Conservation (phyloP, 1,140 invertebrate genomes). For the Chionoecetes opilio region DNA sequence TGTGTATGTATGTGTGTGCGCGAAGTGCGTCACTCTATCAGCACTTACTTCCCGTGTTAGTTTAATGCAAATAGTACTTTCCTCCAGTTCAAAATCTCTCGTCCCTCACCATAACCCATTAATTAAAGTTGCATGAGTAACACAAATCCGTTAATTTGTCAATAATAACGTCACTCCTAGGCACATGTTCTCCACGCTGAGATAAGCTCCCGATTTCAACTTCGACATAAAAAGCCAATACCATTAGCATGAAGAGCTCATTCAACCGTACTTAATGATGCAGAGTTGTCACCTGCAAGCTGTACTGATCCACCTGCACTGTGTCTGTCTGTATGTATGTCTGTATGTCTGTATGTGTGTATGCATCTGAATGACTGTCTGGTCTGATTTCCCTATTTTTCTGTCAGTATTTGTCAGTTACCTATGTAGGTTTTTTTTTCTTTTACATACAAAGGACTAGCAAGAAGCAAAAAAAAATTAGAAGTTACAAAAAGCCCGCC, state of each 20-base stretch:
- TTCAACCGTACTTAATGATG: background rate
- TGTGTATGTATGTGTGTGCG: no score
- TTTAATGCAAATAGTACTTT: no score
- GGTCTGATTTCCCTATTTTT: no score
- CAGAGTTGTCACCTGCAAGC: background rate
- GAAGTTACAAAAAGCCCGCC: no score
- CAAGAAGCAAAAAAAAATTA: no score
- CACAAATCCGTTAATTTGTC: background rate
- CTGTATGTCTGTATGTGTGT: background rate
- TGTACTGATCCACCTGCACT: background rate
- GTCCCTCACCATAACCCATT: background rate
- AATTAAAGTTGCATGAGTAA: background rate
- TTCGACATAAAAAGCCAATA: background rate
- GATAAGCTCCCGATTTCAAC: conserved; percentile 2
- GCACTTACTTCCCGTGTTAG: no score
- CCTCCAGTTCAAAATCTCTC: background rate
- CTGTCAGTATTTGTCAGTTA: no score
- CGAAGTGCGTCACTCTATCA: no score
- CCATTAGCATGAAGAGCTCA: conserved; percentile 16
- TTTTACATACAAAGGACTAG: no score
- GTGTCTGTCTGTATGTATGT: background rate
- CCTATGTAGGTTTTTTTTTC: no score
- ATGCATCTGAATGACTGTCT: no score
- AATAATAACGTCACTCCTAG: conserved; percentile 4
- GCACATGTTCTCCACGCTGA: background rate